Base-by-base conservation (phyloP, 2,797 vertebrate species). In the Octomys mimax region DNA sequence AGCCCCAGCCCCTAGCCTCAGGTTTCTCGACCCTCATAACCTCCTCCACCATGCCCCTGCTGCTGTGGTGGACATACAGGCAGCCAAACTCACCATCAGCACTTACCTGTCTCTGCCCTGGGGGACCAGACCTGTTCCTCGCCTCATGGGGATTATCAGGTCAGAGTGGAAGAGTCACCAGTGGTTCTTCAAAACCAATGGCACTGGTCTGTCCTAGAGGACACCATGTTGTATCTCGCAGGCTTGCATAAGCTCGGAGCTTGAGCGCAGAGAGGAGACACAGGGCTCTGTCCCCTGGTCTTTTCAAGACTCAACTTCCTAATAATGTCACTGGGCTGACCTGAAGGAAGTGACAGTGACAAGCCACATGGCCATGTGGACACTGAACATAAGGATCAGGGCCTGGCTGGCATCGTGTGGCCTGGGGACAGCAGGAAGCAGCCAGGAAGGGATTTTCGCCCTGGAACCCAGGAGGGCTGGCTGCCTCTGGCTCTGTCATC, bases 191-290 rank as follows among this genome's bases (percentile, higher is more conserved):
- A 11, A 66, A 77, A 11, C 19, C 21, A 2, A 1, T 0, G 1
- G 14, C 26, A 16, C 39, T 22, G 62, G 16, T 22, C 19, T 61
- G 61, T 11, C 8, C 7, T 39, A 46, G 71, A 0, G 0, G 80
- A 54, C 36, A 12, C 4, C 10, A 28, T 0, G 0, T 6, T 1
- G 0, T 8, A 14, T 19, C 5, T 11, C 49, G 36, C 28, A 21
- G 83, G 68, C 33, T 22, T 0, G 16, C 1, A 4, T 10, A 49
- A 42, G 82, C 39, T 0, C 0, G 7, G 6, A 52, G 49, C n/a
- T 6, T 0, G 3, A 0, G 4, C 10, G 1, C 2, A 0, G 13
- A 0, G 4, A 28, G 36, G 13, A 57, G 46, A 46, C 2, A 10
- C 14, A 59, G 36, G 1, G n/a, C 81, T 18, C 0, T 31, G 66